Conservation (phyloP, 1,140 invertebrate species). For the Homarus americanus region DNA sequence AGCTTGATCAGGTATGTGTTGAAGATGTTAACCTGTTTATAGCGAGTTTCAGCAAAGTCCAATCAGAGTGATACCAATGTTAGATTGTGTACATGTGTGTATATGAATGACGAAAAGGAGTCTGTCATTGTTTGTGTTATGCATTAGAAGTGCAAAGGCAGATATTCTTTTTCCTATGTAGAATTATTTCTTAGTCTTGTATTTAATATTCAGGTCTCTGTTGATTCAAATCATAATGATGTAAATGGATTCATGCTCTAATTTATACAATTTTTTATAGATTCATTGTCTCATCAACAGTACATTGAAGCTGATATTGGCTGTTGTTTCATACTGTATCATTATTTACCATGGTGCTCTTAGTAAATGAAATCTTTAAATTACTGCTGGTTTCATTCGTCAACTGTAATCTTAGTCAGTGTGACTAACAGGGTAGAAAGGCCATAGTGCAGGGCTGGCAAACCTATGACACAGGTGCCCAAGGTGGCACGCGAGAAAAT, state of each 20-base stretch:
- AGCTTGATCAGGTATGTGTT: not conserved
- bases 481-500: too few relatives aligned
- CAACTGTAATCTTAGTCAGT: too few relatives aligned
- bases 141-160: conserved; percentile 15
- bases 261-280: conserved; percentile 52
- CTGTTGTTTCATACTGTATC: conserved; percentile 53
- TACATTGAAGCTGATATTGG: conserved; percentile 16
- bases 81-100: not conserved
- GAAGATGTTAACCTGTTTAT: not conserved
- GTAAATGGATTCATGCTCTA: conserved; percentile 39
- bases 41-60: not conserved
- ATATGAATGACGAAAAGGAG: not conserved
- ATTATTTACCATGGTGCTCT: conserved; percentile 61
- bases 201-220: conserved; percentile 30
- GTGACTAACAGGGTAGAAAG: too few relatives aligned
- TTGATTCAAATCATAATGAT: conserved; percentile 21
- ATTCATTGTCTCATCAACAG: conserved; percentile 39
- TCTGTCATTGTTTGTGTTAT: conserved; percentile 32
- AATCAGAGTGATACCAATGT: conserved; percentile 7
- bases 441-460: too few relatives aligned
- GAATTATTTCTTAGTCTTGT: conserved; percentile 20
- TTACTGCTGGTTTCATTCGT: not conserved
- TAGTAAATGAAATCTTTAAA: conserved; percentile 56
- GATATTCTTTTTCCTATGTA: conserved; percentile 18
- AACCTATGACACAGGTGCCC: too few relatives aligned